Evolutionary conservation across 2,797 vertebrate genomes (phyloP).

Genomic region (Calcarius lapponicus): DNA sequence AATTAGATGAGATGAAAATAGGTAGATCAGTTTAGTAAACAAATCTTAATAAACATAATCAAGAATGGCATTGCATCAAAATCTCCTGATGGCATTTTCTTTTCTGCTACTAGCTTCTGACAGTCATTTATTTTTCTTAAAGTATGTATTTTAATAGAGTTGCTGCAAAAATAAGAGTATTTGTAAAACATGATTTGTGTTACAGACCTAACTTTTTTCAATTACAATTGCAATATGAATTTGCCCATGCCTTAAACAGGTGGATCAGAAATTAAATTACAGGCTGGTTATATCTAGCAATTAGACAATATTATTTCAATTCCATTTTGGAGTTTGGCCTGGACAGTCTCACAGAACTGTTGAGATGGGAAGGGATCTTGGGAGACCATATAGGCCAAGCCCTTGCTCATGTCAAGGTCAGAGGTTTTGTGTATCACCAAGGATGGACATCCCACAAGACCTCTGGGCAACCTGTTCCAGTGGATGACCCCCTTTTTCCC

Average conservation of each 20-base stretch:
- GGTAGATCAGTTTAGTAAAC: constrained; percentile 26
- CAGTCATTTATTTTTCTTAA: not conserved
- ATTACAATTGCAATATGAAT: not conserved
- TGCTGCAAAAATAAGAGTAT: not conserved
- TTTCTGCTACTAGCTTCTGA: not conserved
- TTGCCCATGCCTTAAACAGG: not conserved
- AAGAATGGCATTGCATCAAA: not conserved
- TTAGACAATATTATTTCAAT: not conserved
- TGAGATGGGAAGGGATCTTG: not conserved
- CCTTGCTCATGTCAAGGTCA: not conserved
- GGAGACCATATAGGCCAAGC: not conserved
- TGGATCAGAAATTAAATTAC: constrained; percentile 2
- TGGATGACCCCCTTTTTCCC: not conserved
- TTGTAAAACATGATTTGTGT: not conserved
- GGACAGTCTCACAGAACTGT: not conserved
- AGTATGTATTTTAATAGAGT: not conserved
- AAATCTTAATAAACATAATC: constrained; percentile 45
- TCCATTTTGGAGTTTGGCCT: not conserved
- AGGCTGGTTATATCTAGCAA: not conserved
- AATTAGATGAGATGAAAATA: constrained; percentile 56
- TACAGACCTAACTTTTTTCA: not conserved
- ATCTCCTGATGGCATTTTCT: not conserved
- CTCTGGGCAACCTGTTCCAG: not conserved
- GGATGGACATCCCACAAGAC: not conserved
- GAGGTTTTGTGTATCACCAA: not conserved